Evolutionary conservation across 2,797 vertebrate genomes (phyloP), one percentile per base, ranked within the genome.

Genomic region (Apogon hyalosoma): DNA sequence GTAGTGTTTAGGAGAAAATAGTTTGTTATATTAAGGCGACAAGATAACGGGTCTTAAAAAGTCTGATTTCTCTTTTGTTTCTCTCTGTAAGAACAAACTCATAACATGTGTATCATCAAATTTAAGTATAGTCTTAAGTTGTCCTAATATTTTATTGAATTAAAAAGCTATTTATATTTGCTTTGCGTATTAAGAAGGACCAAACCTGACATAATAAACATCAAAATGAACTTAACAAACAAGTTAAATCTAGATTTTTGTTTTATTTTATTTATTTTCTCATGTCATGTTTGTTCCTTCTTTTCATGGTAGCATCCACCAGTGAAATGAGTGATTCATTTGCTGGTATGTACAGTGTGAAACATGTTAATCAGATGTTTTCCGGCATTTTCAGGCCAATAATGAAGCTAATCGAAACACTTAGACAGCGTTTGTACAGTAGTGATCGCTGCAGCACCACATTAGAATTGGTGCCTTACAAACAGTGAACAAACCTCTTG

Each of bases 401-500:
- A 33, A 61, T 43, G 16, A 60, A 73, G 50, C 53, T 47, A 11
- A 42, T 70, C 21, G 31, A 54, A 15, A 36, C 3, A 46, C 24
- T 64, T 56, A 68, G 24, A 69, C 9, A 19, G 24, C 9, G 57
- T 72, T 16, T 49, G 57, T 73, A 62, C 68, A 68, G 67, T 57
- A 71, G 33, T 45, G 53, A 70, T 50, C 3, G 43, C 72, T 66
- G 79, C 77, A 65, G 72, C 75, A 79, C 75, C 75, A 58, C 21
- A 40, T 50, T 21, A 67, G 45, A 6, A 41, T 40, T 19, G 71
- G 64, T 69, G 75, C 63, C 48, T 61, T 18, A 78, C 52, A 47
- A 51, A 47, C 50, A 52, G 49, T 11, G 41, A 67, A 63, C 48
- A 42, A 48, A 70, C 49, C 47, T 72, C 31, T 6, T 36, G 7